phyloP scores from a whole-genome alignment of 2,113 vertebrate species.

The Trinectes maculatus region DNA sequence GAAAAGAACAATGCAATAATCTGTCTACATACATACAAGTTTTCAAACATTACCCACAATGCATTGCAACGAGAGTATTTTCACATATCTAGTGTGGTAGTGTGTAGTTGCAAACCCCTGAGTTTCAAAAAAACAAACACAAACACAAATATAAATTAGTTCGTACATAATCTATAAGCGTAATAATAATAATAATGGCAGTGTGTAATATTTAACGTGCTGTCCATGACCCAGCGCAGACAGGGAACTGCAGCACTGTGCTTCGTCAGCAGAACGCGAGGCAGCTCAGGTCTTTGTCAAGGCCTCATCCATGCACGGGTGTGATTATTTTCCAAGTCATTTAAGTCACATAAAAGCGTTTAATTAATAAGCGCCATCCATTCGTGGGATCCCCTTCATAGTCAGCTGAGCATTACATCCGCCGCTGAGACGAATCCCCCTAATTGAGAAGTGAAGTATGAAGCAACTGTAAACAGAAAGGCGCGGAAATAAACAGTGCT shows the following conservation, averaged over 20 bases:
- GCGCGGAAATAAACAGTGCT: slow-evolving; percentile 62
- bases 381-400: slow-evolving; percentile 71
- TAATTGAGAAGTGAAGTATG: slow-evolving; percentile 76
- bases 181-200: slow-evolving; percentile 14
- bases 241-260: slow-evolving; percentile 29
- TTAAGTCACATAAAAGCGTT: slow-evolving; percentile 76
- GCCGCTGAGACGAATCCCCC: slow-evolving; percentile 57
- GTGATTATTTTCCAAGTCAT: slow-evolving; percentile 74
- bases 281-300: slow-evolving; percentile 56
- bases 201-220: slow-evolving; percentile 16
- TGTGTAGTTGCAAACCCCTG: slow-evolving; percentile 14
- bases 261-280: slow-evolving; percentile 52
- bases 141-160: slow-evolving; percentile 29
- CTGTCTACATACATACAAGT: no score
- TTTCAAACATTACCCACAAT: neutral
- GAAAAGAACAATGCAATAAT: no score
- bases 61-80: neutral
- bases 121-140: slow-evolving; percentile 20
- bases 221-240: slow-evolving; percentile 14
- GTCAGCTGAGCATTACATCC: slow-evolving; percentile 67
- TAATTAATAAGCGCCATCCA: slow-evolving; percentile 76
- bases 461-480: slow-evolving; percentile 71
- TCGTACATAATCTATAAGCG: slow-evolving; percentile 43
- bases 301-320: slow-evolving; percentile 57
- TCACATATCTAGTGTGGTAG: neutral